These are phyloP conservation scores for Urechis unicinctus DNA, from an alignment of 2,888 invertebrate genomes.

Conservation along the genomic window DNA sequence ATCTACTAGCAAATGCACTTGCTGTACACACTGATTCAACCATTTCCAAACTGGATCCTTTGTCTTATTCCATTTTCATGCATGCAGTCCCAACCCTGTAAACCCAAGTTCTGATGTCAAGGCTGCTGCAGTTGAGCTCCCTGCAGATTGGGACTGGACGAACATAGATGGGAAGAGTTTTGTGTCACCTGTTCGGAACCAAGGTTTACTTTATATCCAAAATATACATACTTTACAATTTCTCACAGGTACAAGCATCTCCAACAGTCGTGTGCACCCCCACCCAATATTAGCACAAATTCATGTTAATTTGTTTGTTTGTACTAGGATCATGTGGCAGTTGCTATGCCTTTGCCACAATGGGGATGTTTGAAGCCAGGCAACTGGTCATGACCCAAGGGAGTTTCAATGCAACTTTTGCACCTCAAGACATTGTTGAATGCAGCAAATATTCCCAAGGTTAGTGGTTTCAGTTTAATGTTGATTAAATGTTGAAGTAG, in stretches of 20 bases:
- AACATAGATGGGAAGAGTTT: slow-evolving; percentile 40
- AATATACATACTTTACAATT: neutral
- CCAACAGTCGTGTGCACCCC: too few species aligned
- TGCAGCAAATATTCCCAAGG: slow-evolving; percentile 55
- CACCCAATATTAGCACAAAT: neutral
- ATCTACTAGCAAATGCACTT: too few species aligned
- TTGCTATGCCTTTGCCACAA: slow-evolving; percentile 54
- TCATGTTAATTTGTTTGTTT: neutral
- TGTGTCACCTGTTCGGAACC: slow-evolving; percentile 47
- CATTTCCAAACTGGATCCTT: too few species aligned
- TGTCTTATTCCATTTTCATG: too few species aligned
- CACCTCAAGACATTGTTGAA: slow-evolving; percentile 54
- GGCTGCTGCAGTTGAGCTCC: slow-evolving; percentile 24
- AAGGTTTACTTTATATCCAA: slow-evolving; percentile 31
- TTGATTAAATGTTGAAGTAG: too few species aligned
- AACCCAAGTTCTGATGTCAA: slow-evolving; percentile 26
- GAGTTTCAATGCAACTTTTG: slow-evolving; percentile 43
- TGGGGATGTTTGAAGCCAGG: slow-evolving; percentile 53
- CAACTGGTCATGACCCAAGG: slow-evolving; percentile 52
- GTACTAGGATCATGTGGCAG: slow-evolving; percentile 51
- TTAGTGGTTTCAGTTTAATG: slow-evolving; percentile 29
- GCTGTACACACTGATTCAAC: too few species aligned
- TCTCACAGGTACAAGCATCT: too few species aligned
- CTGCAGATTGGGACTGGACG: slow-evolving; percentile 45
- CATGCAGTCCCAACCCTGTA: slow-evolving; percentile 32